A percentile compares a stretch with the other conserved stretches of the same genome.
These are phyloP conservation scores for Taenaris catops DNA, from an alignment of 2,888 invertebrate species.

Conservation along the genomic window DNA sequence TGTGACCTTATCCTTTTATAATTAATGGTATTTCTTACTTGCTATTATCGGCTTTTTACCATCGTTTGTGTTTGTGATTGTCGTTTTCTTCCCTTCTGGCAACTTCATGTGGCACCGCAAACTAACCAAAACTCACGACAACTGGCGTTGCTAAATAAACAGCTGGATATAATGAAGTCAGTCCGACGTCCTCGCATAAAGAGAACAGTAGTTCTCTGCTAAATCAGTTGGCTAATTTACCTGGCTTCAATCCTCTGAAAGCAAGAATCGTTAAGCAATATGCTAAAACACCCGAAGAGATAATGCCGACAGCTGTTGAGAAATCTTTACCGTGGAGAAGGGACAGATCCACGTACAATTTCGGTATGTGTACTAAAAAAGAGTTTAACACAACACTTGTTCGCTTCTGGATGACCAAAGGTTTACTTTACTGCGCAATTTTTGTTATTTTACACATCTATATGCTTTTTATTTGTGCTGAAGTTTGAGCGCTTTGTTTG, in stretches of 20 bases:
- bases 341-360: slow-evolving; percentile 85
- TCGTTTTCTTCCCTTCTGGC: slow-evolving; percentile 78
- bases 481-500: neutral
- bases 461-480: slow-evolving; percentile 8
- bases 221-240: slow-evolving; percentile 84
- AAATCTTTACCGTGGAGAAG: slow-evolving; percentile 92
- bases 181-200: slow-evolving; percentile 78
- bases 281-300: slow-evolving; percentile 81
- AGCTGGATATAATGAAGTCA: slow-evolving; percentile 76
- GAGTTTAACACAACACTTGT: slow-evolving; percentile 14
- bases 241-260: slow-evolving; percentile 84
- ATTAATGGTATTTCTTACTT: slow-evolving; percentile 23
- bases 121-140: slow-evolving; percentile 59
- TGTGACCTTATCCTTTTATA: slow-evolving; percentile 14
- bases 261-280: slow-evolving; percentile 85
- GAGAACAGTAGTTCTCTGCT: slow-evolving; percentile 85
- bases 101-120: slow-evolving; percentile 73
- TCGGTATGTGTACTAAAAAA: slow-evolving; percentile 80
- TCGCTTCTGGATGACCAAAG: slow-evolving; percentile 21
- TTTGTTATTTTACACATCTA: slow-evolving; percentile 6
- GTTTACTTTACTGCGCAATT: slow-evolving; percentile 14
- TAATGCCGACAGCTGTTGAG: slow-evolving; percentile 88
- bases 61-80: slow-evolving; percentile 69
- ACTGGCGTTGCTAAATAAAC: slow-evolving; percentile 54
- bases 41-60: slow-evolving; percentile 60